A percentile compares a stretch with the other conserved stretches of the same genome.
phyloP scores from a whole-genome alignment of 2,113 vertebrate species.

The Anarrhichthys ocellatus region DNA sequence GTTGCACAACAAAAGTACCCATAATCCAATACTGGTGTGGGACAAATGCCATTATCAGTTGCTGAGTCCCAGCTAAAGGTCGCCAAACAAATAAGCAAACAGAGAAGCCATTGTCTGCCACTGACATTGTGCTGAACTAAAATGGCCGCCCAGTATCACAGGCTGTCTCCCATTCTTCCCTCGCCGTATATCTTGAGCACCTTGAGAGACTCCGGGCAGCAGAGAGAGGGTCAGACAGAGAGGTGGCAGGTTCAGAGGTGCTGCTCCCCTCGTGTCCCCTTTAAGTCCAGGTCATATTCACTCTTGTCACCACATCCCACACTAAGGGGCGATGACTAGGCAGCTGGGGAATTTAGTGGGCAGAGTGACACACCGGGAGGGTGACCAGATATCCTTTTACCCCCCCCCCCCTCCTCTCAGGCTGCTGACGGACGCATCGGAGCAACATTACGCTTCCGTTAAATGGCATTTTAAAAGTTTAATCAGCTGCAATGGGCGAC shows the following conservation, averaged over 20 bases:
- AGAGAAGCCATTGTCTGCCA: slow-evolving; percentile 57
- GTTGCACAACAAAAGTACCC: slow-evolving; percentile 42
- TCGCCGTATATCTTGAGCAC: slow-evolving; percentile 25
- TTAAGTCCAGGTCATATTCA: slow-evolving; percentile 51
- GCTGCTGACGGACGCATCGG: slow-evolving; percentile 73
- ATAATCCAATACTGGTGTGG: slow-evolving; percentile 37
- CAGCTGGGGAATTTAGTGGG: slow-evolving; percentile 40
- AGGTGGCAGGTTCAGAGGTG: slow-evolving; percentile 43
- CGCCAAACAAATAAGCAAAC: slow-evolving; percentile 52
- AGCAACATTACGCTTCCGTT: slow-evolving; percentile 80
- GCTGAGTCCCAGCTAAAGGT: slow-evolving; percentile 37
- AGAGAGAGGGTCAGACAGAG: slow-evolving; percentile 18
- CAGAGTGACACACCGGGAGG: slow-evolving; percentile 66
- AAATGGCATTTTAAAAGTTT: slow-evolving; percentile 88
- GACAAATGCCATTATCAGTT: slow-evolving; percentile 48
- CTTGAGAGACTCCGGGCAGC: slow-evolving; percentile 35
- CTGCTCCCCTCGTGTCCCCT: slow-evolving; percentile 17
- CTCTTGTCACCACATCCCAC: slow-evolving; percentile 51
- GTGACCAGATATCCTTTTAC: slow-evolving; percentile 81
- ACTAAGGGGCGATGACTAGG: slow-evolving; percentile 40
- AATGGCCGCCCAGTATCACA: slow-evolving; percentile 24
- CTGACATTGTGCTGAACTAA: slow-evolving; percentile 42
- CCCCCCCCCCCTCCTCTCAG: slow-evolving; percentile 44
- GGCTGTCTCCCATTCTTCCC: slow-evolving; percentile 6
- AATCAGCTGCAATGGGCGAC: slow-evolving; percentile 85